Evolutionary conservation across 2,113 vertebrate genomes (phyloP).

Genomic region (Passer domesticus): DNA sequence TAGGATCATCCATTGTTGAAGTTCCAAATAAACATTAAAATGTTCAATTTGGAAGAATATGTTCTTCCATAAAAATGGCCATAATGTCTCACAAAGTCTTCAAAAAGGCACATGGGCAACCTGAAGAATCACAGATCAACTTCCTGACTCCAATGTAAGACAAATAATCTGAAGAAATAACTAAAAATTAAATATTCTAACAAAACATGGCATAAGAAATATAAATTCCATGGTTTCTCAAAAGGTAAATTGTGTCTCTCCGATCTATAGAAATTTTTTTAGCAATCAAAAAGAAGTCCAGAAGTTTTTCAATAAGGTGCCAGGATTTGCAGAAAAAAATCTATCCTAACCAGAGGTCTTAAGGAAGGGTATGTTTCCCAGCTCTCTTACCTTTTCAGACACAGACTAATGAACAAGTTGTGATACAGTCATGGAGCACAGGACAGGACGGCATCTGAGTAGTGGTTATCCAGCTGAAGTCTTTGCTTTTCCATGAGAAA

Average conservation of each 20-base stretch:
- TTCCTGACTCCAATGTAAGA: neutral
- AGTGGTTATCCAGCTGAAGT: neutral
- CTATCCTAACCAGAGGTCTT: neutral
- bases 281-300: neutral
- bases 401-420: neutral
- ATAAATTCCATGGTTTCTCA: neutral
- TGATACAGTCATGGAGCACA: neutral
- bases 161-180: neutral
- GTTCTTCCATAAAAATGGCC: neutral
- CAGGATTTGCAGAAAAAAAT: neutral
- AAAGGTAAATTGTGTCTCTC: neutral
- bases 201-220: neutral
- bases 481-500: neutral
- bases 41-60: neutral
- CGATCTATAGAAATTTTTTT: neutral
- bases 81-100: neutral
- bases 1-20: neutral
- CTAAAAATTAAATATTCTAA: neutral
- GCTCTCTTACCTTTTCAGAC: neutral
- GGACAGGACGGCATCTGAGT: neutral
- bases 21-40: constrained; percentile 17
- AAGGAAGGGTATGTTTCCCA: neutral
- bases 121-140: neutral
- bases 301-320: neutral
- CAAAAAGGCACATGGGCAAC: neutral